These are phyloP conservation scores for Cryptomyrus ogoouensis DNA, from an alignment of 2,113 vertebrate species.

Conservation along the genomic window DNA sequence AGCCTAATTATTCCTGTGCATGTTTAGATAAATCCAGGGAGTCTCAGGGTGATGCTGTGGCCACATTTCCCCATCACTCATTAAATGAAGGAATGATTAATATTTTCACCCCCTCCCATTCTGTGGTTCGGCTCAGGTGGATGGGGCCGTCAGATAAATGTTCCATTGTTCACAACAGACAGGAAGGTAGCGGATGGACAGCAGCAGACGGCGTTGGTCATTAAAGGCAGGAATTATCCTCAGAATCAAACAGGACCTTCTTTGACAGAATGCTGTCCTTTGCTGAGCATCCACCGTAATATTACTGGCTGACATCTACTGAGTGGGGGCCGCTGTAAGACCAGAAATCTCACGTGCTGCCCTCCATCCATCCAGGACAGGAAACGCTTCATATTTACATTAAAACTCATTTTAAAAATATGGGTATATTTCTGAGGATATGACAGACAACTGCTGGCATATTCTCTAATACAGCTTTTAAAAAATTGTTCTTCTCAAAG, in stretches of 20 bases:
- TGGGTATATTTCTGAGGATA: not conserved
- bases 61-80: slow-evolving; percentile 8
- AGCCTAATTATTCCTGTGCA: slow-evolving; percentile 45
- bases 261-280: not conserved
- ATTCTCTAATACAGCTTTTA: not conserved
- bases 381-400: not conserved
- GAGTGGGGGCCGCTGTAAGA: not conserved
- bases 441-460: not conserved
- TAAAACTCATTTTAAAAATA: not conserved
- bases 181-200: not conserved
- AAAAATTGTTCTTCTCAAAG: not conserved
- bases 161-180: not conserved
- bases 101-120: slow-evolving; percentile 9
- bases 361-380: not conserved
- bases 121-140: slow-evolving; percentile 11
- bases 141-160: not conserved
- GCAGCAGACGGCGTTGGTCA: not conserved
- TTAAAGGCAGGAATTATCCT: not conserved
- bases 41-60: not conserved
- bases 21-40: slow-evolving; percentile 9
- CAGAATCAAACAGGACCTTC: not conserved
- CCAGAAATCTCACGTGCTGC: not conserved
- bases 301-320: not conserved
- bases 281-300: not conserved
- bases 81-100: not conserved